Conservation (phyloP, 2,797 vertebrate genomes). For the Sternarchorhynchus goeldii region DNA sequence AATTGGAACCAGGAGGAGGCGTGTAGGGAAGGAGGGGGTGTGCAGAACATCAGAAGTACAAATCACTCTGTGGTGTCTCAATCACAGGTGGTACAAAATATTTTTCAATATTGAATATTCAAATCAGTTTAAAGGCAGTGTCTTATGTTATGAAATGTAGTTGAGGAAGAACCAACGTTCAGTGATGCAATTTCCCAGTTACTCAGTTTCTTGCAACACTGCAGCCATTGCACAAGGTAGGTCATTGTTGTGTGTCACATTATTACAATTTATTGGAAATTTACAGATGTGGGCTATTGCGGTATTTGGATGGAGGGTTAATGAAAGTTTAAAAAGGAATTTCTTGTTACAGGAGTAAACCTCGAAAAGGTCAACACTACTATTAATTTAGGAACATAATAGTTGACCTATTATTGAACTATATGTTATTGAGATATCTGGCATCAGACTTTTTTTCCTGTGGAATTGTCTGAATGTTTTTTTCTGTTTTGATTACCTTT, state of each 20-base stretch:
- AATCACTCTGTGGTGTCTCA: background rate
- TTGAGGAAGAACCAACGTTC: background rate
- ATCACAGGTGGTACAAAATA: background rate
- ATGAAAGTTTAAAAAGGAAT: background rate
- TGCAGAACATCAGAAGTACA: slow-evolving; percentile 9
- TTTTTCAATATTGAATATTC: no score
- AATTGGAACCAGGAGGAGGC: background rate
- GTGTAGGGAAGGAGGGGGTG: slow-evolving; percentile 19
- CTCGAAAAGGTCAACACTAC: no score
- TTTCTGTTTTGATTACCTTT: no score
- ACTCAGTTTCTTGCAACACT: background rate
- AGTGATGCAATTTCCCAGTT: slow-evolving; percentile 7
- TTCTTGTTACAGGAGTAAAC: no score
- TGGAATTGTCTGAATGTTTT: no score
- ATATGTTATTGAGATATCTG: no score
- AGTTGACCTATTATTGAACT: no score
- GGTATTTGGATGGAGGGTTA: background rate
- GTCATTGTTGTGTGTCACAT: background rate
- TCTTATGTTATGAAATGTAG: background rate
- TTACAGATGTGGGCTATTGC: background rate
- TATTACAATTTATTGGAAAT: slow-evolving; percentile 26
- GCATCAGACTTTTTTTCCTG: no score
- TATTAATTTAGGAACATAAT: no score
- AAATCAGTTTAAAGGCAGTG: background rate
- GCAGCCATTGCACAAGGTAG: background rate